Evolutionary conservation across 2,888 invertebrate species (phyloP).

Genomic region (Stenotaenia linearis): DNA sequence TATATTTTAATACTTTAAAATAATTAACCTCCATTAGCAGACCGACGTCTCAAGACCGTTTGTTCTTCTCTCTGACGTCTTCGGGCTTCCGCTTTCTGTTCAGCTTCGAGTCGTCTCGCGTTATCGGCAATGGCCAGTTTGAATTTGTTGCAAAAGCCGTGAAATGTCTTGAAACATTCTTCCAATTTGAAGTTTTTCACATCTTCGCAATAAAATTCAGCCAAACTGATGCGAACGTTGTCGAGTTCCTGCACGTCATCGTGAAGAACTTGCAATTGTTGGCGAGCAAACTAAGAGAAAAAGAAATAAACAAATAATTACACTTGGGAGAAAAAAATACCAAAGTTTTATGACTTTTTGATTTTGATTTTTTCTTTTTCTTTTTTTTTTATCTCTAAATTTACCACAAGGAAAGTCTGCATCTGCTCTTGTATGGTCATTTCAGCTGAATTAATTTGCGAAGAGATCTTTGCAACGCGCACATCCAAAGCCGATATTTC

Average conservation of each 20-base stretch:
- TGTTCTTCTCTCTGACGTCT: constrained; percentile 66
- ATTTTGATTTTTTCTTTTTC: too few relatives aligned
- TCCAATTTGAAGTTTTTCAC: constrained; percentile 81
- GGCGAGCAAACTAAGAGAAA: constrained; percentile 42
- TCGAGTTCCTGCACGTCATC: constrained; percentile 78
- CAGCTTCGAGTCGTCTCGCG: constrained; percentile 70
- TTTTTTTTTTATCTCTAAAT: neutral
- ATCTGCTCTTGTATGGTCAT: constrained; percentile 79
- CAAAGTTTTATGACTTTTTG: neutral
- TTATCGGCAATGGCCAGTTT: constrained; percentile 61
- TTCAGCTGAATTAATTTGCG: constrained; percentile 73
- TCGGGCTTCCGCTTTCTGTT: constrained; percentile 76
- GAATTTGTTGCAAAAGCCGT: constrained; percentile 67
- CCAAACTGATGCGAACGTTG: constrained; percentile 67
- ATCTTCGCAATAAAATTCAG: constrained; percentile 94
- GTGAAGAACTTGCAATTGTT: constrained; percentile 50
- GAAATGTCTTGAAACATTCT: constrained; percentile 86
- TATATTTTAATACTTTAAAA: neutral
- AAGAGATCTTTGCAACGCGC: constrained; percentile 70
- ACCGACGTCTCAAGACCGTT: neutral
- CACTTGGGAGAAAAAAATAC: neutral
- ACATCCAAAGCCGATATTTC: constrained; percentile 77
- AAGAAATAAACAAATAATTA: neutral
- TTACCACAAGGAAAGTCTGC: constrained; percentile 74
- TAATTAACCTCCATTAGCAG: neutral